Evolutionary conservation across 2,113 vertebrate genomes (phyloP), one percentile per base, ranked within the genome.

Genomic region (Zosterops lateralis): DNA sequence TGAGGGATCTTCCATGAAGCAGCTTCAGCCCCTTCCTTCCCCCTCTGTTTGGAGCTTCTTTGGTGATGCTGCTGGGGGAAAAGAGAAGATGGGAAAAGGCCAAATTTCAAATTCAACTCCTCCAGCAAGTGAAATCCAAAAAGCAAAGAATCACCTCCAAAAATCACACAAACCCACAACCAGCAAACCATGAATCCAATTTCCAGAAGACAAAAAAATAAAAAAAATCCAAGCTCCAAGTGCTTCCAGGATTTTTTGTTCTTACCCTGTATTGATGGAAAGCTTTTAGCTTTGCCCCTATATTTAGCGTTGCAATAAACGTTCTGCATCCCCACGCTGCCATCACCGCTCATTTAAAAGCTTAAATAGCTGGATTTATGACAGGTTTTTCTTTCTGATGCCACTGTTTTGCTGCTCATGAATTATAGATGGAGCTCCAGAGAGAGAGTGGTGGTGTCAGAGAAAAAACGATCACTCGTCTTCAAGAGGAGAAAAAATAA

Each of bases 301-400:
- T 79, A 75, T 85, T 95, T 90, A 96, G 93, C 90, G 74, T 38
- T 4, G 25, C 45, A 81, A 45, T 71, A 90, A 84, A 80, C 8
- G 84, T 61, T 79, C 73, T 0, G 6, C 45, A 90, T 94, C 94
- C 84, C 70, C 58, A 47, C 29, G 6, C 36, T 92, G 42, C 84
- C 50, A 56, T 34, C 22, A 8, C 24, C 38, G 38, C 88, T 65
- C 54, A 47, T 76, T 91, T 85, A 84, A 89, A 93, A 84, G 68
- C 91, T 64, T 38, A 60, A 78, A 76, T 77, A 74, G 83, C 25
- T 88, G 71, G 7, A 71, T 89, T 95, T 84, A 62, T 81, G 87
- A 86, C 91, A 94, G 25, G 28, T 67, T 93, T 93, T 80, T 78
- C 79, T 80, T 80, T 77, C 79, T 92, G 86, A 77, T 91, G 60